Conservation (phyloP, 1,140 invertebrate species). For the Euwallacea similis region DNA sequence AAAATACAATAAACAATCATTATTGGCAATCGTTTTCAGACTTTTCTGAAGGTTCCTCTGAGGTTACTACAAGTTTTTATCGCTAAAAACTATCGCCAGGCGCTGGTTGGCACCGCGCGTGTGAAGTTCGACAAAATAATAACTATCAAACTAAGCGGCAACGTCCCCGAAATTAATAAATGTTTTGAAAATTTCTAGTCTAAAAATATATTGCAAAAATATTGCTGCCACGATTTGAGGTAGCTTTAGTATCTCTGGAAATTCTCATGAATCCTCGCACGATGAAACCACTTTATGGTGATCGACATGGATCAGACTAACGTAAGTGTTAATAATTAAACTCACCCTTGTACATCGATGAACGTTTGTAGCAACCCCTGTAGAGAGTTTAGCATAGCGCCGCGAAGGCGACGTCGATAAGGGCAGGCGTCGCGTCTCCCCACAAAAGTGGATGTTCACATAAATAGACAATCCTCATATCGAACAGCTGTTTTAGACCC, state of each 20-base stretch:
- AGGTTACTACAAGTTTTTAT: constrained; percentile 21
- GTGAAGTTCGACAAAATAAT: not conserved
- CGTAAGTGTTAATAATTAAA: not conserved
- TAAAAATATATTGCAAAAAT: no score
- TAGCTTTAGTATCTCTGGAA: no score
- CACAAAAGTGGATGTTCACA: constrained; percentile 7
- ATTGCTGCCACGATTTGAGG: no score
- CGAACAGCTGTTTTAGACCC: constrained; percentile 34
- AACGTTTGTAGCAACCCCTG: constrained; percentile 4
- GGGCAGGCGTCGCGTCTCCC: constrained; percentile 17
- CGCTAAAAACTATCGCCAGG: constrained; percentile 3
- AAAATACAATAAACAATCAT: constrained; percentile 35
- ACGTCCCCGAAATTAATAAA: no score
- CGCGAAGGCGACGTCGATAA: constrained; percentile 12
- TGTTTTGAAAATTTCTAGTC: no score
- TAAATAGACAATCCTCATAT: constrained; percentile 29
- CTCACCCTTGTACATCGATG: not conserved
- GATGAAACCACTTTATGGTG: no score
- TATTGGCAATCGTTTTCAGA: constrained; percentile 24
- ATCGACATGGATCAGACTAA: constrained; percentile 5
- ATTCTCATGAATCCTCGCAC: no score
- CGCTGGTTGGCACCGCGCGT: not conserved
- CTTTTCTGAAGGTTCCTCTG: constrained; percentile 21
- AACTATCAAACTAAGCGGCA: no score
- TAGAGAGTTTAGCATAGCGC: constrained; percentile 2